A percentile compares a stretch with the other conserved stretches of the same genome.
phyloP scores from a whole-genome alignment of 2,888 invertebrate species.

The Protodeltote pygarga region DNA sequence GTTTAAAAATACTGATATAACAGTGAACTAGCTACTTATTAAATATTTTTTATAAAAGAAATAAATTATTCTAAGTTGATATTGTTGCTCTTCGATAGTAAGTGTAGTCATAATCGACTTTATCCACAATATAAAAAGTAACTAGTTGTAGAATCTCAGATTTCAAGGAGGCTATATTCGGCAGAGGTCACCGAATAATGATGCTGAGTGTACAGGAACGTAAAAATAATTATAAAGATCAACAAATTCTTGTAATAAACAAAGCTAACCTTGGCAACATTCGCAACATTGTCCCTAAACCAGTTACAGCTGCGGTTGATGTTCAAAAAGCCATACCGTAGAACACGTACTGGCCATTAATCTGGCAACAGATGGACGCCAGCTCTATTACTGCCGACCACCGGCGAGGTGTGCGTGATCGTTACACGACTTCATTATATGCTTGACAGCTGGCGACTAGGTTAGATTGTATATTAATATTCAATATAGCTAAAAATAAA shows the following conservation, averaged over 20 bases:
- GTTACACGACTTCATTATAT: slow-evolving; percentile 51
- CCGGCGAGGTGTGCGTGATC: slow-evolving; percentile 44
- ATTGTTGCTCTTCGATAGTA: too few species aligned
- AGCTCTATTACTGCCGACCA: slow-evolving; percentile 55
- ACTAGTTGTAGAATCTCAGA: too few species aligned
- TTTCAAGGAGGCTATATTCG: too few species aligned
- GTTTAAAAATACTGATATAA: too few species aligned
- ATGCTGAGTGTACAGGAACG: too few species aligned
- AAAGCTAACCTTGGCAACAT: neutral
- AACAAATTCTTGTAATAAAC: neutral
- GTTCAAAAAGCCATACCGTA: slow-evolving; percentile 52
- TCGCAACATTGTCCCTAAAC: slow-evolving; percentile 1
- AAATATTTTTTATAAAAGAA: too few species aligned
- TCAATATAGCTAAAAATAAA: too few species aligned
- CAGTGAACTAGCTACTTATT: too few species aligned
- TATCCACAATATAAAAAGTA: too few species aligned
- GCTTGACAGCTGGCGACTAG: slow-evolving; percentile 8
- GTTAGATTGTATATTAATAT: slow-evolving; percentile 1
- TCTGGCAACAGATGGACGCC: slow-evolving; percentile 65
- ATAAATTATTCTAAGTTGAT: too few species aligned
- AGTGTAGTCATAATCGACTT: too few species aligned
- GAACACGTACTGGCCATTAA: slow-evolving; percentile 66
- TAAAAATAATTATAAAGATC: neutral
- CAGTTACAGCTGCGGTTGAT: slow-evolving; percentile 35
- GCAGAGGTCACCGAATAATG: too few species aligned